A percentile compares a stretch with the other conserved stretches of the same genome.
Evolutionary conservation across 2,113 vertebrate species (phyloP).

Genomic region (Parus major): DNA sequence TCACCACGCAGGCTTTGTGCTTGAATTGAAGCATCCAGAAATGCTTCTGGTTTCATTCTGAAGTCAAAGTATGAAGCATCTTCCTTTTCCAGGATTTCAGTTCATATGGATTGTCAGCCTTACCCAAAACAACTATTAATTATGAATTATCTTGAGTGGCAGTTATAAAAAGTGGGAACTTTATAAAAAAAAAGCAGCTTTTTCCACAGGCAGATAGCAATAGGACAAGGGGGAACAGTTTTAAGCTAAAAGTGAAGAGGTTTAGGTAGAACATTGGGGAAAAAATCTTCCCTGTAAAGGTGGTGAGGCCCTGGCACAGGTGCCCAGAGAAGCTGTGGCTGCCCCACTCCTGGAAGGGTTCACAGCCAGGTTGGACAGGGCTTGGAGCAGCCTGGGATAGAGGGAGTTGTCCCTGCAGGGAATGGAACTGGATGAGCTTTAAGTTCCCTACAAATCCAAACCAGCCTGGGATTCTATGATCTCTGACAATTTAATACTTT

Average conservation of each 20-base stretch:
- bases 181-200: fast-evolving
- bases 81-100: background rate
- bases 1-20: fast-evolving
- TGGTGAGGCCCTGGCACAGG: background rate
- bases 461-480: background rate
- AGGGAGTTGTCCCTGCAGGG: background rate
- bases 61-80: background rate
- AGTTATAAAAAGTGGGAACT: background rate
- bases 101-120: background rate
- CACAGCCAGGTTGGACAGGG: background rate
- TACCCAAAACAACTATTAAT: background rate
- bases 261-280: background rate
- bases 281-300: background rate
- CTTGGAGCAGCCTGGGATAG: background rate
- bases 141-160: background rate
- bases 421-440: background rate
- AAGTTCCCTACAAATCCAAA: background rate
- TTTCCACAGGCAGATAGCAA: background rate
- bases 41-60: background rate
- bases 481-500: background rate
- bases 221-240: background rate
- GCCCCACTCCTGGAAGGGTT: background rate
- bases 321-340: background rate
- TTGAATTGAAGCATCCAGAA: background rate
- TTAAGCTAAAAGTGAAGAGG: background rate